phyloP scores from a whole-genome alignment of 1,140 invertebrate genomes.

The Pygmarrhopalites habei region DNA sequence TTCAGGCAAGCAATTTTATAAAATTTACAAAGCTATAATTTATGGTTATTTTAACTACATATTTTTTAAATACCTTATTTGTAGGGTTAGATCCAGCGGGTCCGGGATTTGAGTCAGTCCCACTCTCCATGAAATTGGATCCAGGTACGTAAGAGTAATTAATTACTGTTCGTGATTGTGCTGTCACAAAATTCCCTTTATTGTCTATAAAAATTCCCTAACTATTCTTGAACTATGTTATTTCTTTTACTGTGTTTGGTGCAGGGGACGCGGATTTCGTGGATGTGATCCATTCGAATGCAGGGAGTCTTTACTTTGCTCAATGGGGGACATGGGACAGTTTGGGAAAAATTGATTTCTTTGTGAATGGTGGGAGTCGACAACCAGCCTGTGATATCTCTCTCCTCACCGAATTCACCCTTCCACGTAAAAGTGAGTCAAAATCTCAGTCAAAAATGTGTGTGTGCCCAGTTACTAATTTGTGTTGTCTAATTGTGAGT shows the following conservation, averaged over 20 bases:
- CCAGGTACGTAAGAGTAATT: not conserved
- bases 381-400: slow-evolving; percentile 31
- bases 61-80: not conserved
- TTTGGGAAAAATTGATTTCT: no score
- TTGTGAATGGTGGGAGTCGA: slow-evolving; percentile 30
- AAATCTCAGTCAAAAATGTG: no score
- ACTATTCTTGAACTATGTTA: not conserved
- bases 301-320: slow-evolving; percentile 10
- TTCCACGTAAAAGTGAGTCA: no score
- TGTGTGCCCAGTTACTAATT: no score
- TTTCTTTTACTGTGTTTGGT: not conserved
- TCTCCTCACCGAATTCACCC: slow-evolving; percentile 14
- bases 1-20: slow-evolving; percentile 22
- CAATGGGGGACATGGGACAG: slow-evolving; percentile 26
- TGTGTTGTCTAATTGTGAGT: slow-evolving; percentile 7
- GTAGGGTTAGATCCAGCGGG: slow-evolving; percentile 35
- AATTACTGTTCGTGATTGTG: not conserved
- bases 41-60: not conserved
- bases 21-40: not conserved
- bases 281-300: slow-evolving; percentile 36
- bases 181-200: not conserved
- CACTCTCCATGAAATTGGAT: slow-evolving; percentile 17
- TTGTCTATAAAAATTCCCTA: not conserved
- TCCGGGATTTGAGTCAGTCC: slow-evolving; percentile 20
- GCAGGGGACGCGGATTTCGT: slow-evolving; percentile 30